Percentiles rank a stretch among this genome's conserved stretches.
Evolutionary conservation across 92 coral and sea anemone genomes (phyloP).

Genomic region (Isaurus tuberculatus): DNA sequence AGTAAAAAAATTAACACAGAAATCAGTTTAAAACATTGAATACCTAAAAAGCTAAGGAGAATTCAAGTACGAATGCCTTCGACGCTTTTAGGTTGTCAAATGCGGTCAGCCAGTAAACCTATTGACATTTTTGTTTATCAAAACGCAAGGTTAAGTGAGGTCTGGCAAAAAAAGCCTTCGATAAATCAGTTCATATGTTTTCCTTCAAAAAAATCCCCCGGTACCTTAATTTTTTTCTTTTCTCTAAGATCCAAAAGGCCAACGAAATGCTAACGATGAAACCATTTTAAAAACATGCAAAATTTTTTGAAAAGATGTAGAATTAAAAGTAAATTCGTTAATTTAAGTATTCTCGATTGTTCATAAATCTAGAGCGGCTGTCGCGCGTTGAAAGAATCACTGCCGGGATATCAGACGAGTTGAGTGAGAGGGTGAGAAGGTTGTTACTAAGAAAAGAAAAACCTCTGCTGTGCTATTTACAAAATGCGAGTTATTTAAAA

Average conservation of each 20-base stretch:
- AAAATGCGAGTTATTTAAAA: conserved; percentile 48
- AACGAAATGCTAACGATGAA: neutral
- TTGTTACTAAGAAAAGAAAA: conserved; percentile 33
- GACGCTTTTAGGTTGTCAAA: neutral
- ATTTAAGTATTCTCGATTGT: conserved; percentile 5
- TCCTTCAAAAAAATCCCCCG: neutral
- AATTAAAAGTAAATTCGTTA: conserved; percentile 23
- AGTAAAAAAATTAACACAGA: too few relatives aligned
- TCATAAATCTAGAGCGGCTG: conserved; percentile 8
- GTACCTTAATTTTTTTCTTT: neutral
- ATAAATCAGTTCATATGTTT: conserved; percentile 33
- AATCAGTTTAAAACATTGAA: neutral
- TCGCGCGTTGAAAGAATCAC: conserved; percentile 32
- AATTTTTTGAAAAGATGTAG: neutral
- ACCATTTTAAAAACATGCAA: neutral
- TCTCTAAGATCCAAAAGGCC: neutral
- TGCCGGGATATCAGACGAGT: neutral
- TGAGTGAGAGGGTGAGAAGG: conserved; percentile 35
- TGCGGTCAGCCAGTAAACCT: neutral
- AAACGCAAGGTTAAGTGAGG: conserved; percentile 32
- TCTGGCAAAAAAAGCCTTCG: conserved; percentile 21
- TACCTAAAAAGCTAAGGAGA: neutral
- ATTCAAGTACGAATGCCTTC: neutral
- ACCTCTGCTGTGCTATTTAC: conserved; percentile 27
- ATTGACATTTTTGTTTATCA: conserved; percentile 34